Evolutionary conservation across 2,888 invertebrate genomes (phyloP).

Genomic region (Nowickia ferox): DNA sequence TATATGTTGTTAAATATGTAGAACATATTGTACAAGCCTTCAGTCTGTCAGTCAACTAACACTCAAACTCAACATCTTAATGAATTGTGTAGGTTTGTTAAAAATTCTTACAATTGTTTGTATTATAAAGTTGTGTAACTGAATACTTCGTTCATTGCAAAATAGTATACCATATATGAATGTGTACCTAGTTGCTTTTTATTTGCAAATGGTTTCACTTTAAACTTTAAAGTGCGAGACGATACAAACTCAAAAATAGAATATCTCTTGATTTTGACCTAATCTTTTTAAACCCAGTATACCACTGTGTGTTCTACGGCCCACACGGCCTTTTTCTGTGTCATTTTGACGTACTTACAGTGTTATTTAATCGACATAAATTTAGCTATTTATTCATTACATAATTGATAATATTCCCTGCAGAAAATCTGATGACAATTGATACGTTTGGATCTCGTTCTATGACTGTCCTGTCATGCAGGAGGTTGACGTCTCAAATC

Average conservation of each 20-base stretch:
- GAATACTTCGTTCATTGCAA: constrained; percentile 72
- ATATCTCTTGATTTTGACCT: too few species aligned
- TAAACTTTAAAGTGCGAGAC: not conserved
- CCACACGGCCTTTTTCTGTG: too few species aligned
- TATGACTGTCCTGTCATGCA: too few species aligned
- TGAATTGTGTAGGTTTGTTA: constrained; percentile 50
- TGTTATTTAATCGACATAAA: too few species aligned
- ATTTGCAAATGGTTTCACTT: constrained; percentile 25
- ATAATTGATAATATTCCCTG: too few species aligned
- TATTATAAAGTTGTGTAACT: constrained; percentile 32
- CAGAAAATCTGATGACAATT: too few species aligned
- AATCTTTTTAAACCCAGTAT: not conserved
- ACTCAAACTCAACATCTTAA: constrained; percentile 35
- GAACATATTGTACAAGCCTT: constrained; percentile 42
- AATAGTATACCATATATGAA: constrained; percentile 25
- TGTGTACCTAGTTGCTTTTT: not conserved
- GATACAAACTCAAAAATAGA: too few species aligned
- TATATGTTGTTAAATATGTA: not conserved
- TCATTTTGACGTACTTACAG: too few species aligned
- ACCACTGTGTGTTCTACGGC: too few species aligned
- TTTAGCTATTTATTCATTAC: too few species aligned
- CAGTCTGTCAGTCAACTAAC: constrained; percentile 29
- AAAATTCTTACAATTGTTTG: constrained; percentile 41
- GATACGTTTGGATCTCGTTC: too few species aligned
- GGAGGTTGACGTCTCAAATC: too few species aligned